These are phyloP conservation scores for Sphaeramia orbicularis DNA, from an alignment of 2,797 vertebrate genomes.

Conservation along the genomic window DNA sequence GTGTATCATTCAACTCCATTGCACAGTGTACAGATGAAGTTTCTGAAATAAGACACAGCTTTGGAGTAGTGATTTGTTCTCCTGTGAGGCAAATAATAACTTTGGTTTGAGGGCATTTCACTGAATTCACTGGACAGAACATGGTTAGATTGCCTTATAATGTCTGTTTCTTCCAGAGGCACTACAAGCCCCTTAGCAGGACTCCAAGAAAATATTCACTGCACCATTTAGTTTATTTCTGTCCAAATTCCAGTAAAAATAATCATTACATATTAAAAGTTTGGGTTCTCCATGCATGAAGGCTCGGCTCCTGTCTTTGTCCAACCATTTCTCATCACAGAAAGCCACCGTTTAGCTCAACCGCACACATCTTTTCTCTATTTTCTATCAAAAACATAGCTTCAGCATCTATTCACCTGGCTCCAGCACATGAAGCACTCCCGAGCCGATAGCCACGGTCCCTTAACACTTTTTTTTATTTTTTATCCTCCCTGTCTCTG, in stretches of 20 bases:
- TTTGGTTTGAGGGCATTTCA: too few relatives aligned
- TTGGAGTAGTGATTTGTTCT: too few relatives aligned
- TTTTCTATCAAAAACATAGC: constrained; percentile 6
- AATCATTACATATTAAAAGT: background rate
- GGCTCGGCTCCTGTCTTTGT: background rate
- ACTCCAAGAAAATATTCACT: too few relatives aligned
- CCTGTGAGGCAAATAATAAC: too few relatives aligned
- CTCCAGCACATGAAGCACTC: constrained; percentile 16
- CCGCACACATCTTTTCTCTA: background rate
- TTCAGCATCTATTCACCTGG: background rate
- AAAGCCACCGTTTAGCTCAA: background rate
- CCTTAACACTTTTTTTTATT: background rate
- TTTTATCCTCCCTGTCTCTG: background rate
- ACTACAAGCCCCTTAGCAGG: too few relatives aligned
- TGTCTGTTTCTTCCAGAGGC: too few relatives aligned
- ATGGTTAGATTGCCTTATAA: too few relatives aligned
- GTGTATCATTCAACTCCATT: too few relatives aligned
- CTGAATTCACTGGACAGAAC: too few relatives aligned
- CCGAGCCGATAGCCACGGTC: background rate
- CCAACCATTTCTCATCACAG: background rate
- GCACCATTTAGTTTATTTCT: background rate
- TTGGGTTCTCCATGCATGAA: background rate
- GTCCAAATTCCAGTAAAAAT: too few relatives aligned
- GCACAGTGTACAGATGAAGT: too few relatives aligned
- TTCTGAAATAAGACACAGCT: too few relatives aligned